Percentiles rank a stretch among this genome's conserved stretches.
These are phyloP conservation scores for Sander lucioperca DNA, from an alignment of 2,113 vertebrate species.

Conservation along the genomic window DNA sequence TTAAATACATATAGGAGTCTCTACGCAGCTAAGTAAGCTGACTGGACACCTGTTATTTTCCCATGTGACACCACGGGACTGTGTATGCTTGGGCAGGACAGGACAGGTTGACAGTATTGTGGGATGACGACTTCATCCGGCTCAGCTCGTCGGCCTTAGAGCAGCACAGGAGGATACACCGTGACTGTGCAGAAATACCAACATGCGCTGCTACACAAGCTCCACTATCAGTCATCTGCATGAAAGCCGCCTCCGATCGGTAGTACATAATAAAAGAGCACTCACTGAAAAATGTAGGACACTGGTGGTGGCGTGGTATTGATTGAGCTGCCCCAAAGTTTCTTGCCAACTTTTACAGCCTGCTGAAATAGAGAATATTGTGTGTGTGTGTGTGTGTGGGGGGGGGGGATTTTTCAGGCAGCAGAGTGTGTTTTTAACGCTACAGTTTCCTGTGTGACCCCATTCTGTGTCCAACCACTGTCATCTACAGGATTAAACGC, in stretches of 20 bases:
- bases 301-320: slow-evolving; percentile 28
- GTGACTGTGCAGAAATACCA: slow-evolving; percentile 70
- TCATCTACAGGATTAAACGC: slow-evolving; percentile 52
- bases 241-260: slow-evolving; percentile 29
- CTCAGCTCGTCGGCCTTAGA: slow-evolving; percentile 24
- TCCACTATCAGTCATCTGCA: slow-evolving; percentile 15
- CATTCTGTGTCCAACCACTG: slow-evolving; percentile 36
- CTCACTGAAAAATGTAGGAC: slow-evolving; percentile 40
- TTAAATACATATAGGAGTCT: slow-evolving; percentile 37
- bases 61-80: neutral
- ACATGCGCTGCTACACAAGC: neutral
- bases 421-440: slow-evolving; percentile 44
- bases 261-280: slow-evolving; percentile 23
- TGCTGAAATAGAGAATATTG: slow-evolving; percentile 35
- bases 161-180: slow-evolving; percentile 23
- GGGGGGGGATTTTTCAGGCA: slow-evolving; percentile 25
- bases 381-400: slow-evolving; percentile 20
- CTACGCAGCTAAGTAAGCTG: slow-evolving; percentile 7
- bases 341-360: slow-evolving; percentile 43
- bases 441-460: slow-evolving; percentile 60
- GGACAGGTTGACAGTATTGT: slow-evolving; percentile 29
- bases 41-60: slow-evolving; percentile 48
- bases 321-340: slow-evolving; percentile 41
- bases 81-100: slow-evolving; percentile 33
- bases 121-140: slow-evolving; percentile 34